Evolutionary conservation across 1,140 invertebrate species (phyloP).

Genomic region (Trichonephila clavata): DNA sequence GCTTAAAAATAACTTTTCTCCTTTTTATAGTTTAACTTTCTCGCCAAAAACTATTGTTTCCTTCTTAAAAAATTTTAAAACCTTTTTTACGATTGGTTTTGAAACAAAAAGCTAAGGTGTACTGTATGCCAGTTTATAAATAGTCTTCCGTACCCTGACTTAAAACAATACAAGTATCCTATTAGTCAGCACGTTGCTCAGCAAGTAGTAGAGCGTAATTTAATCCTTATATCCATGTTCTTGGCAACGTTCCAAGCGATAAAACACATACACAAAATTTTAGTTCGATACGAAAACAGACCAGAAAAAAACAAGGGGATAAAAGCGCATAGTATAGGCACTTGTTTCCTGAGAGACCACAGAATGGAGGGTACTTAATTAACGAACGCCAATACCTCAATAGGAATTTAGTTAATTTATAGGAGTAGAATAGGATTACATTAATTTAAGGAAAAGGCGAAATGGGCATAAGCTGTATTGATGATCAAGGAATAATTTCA

Average conservation of each 20-base stretch:
- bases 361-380: background rate
- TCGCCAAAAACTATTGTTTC: too few relatives aligned
- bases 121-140: background rate
- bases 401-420: conserved; percentile 9
- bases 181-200: background rate
- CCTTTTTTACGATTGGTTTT: background rate
- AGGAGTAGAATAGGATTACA: background rate
- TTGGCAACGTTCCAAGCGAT: conserved; percentile 15
- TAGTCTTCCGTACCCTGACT: background rate
- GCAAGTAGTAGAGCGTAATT: conserved; percentile 19
- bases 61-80: too few relatives aligned
- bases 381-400: background rate
- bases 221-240: conserved; percentile 39
- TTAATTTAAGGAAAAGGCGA: background rate
- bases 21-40: too few relatives aligned
- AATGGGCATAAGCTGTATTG: background rate
- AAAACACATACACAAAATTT: background rate
- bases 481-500: too few relatives aligned
- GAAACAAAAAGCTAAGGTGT: background rate
- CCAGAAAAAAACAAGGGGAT: background rate
- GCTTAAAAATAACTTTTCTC: too few relatives aligned
- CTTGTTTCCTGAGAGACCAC: background rate
- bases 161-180: background rate
- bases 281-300: background rate
- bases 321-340: background rate